Evolutionary conservation across 2,888 invertebrate genomes (phyloP), one percentile per base, ranked within the genome.

Genomic region (Drosophila fulvimacula): DNA sequence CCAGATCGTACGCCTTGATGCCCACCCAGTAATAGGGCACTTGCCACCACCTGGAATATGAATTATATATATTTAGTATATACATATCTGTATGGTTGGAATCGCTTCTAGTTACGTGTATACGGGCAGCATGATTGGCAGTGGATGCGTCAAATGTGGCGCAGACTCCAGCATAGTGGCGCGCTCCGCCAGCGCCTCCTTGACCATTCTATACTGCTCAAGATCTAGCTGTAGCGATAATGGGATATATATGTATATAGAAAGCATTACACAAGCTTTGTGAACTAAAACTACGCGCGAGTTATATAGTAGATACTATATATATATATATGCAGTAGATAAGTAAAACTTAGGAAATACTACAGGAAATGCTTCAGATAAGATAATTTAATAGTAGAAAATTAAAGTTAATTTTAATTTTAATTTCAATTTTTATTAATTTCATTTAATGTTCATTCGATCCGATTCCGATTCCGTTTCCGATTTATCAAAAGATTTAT

Each of bases 21-120:
- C 99, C 99, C 81, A 96, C 95, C 99, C 99, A 99, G 93, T 96
- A 99, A 92, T 99, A 99, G 0, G 99, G 99, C 65, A 99, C 95
- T 93, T 99, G 98, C 99, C 99, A 99, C 96, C 98, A 98, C 91
- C 98, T 99, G 27, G 92, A 93, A 76, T 74, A 80, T 13, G 68
- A 69, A 15, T 41, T 19, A 39, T 34, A 41, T 7, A 38, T 19
- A 15, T 19, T 19, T 49, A 5, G 32, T 19, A 48, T 10, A 58
- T 17, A 21, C 13, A 55, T 30, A 15, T 21, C 13, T 13, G 21
- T 1, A 9, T 0, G 32, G 9, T 15, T 15, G 21, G 13, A 42
- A 53, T 17, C n/a, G 0, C 19, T 17, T 15, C 9, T 64, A 73
- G 94, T 86, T 93, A 99, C 98, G 96, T 96, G 93, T 99, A 99